Evolutionary conservation across 2,113 vertebrate genomes (phyloP).

Genomic region (Pleuronectes platessa): DNA sequence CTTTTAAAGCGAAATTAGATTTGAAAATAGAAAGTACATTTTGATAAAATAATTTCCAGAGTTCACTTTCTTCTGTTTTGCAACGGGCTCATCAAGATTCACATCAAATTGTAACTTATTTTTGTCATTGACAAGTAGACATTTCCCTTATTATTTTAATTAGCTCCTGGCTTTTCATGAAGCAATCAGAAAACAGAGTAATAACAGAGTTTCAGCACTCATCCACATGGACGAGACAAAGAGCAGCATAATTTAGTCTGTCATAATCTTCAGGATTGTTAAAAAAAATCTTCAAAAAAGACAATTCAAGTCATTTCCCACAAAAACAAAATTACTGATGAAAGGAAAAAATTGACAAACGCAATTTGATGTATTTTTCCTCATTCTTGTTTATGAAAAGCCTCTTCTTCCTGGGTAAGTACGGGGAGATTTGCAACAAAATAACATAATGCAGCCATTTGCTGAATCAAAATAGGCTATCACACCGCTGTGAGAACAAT

Average conservation of each 20-base stretch:
- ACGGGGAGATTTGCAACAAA: constrained; percentile 26
- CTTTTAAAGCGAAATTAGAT: not conserved
- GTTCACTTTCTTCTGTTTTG: not conserved
- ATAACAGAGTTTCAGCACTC: constrained; percentile 18
- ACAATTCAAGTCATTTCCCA: not conserved
- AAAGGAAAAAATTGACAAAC: constrained; percentile 1
- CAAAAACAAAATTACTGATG: constrained; percentile 14
- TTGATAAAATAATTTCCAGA: not conserved
- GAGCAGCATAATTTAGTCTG: constrained; percentile 14
- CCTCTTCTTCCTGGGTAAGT: not conserved
- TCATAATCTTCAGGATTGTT: not conserved
- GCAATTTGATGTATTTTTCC: constrained; percentile 37
- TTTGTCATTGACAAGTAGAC: constrained; percentile 23
- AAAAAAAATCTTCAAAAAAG: not conserved
- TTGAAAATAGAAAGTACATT: not conserved
- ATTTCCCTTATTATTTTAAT: not conserved
- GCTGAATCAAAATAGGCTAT: constrained; percentile 7
- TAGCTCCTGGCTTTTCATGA: constrained; percentile 42
- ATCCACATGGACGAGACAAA: constrained; percentile 20
- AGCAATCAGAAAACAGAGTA: constrained; percentile 18
- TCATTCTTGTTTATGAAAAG: not conserved
- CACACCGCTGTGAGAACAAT: constrained; percentile 16
- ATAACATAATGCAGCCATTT: constrained; percentile 32
- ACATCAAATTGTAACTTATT: constrained; percentile 13
- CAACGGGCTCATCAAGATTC: constrained; percentile 15